phyloP scores from a whole-genome alignment of 2,888 invertebrate genomes.

The Sycophila texana region DNA sequence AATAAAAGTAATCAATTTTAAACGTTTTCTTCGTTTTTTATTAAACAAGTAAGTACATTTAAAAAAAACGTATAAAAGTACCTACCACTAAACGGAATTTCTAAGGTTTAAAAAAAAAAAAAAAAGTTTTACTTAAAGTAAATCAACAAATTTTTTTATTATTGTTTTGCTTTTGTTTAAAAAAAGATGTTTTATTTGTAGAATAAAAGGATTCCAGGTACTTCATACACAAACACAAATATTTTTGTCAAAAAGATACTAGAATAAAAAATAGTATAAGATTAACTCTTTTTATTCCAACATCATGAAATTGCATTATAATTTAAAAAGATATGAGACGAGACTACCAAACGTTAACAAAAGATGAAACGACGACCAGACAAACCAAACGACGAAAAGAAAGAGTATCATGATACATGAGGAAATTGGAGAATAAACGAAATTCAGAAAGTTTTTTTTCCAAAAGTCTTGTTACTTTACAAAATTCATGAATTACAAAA shows the following conservation, averaged over 20 bases:
- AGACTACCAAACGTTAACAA: no score
- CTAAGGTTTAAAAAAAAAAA: conserved; percentile 34
- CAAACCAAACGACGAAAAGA: no score
- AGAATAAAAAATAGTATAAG: neutral
- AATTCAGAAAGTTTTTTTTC: conserved; percentile 15
- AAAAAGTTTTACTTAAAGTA: conserved; percentile 17
- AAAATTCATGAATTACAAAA: conserved; percentile 42
- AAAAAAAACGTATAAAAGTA: conserved; percentile 42
- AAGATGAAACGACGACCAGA: no score
- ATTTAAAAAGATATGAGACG: no score
- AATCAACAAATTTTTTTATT: conserved; percentile 13
- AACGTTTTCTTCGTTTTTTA: neutral
- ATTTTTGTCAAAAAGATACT: neutral
- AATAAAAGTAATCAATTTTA: no score
- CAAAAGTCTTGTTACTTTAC: conserved; percentile 41
- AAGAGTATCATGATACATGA: neutral
- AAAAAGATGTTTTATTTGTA: conserved; percentile 2
- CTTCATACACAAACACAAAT: conserved; percentile 17
- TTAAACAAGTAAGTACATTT: conserved; percentile 39
- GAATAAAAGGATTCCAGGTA: conserved; percentile 1
- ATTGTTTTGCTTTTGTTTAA: neutral
- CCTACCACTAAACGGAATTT: conserved; percentile 10
- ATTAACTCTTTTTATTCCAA: no score
- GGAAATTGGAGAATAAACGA: conserved; percentile 14
- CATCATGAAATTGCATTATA: no score